Conservation (phyloP, 2,113 vertebrate species). For the Puntigrus tetrazona region DNA sequence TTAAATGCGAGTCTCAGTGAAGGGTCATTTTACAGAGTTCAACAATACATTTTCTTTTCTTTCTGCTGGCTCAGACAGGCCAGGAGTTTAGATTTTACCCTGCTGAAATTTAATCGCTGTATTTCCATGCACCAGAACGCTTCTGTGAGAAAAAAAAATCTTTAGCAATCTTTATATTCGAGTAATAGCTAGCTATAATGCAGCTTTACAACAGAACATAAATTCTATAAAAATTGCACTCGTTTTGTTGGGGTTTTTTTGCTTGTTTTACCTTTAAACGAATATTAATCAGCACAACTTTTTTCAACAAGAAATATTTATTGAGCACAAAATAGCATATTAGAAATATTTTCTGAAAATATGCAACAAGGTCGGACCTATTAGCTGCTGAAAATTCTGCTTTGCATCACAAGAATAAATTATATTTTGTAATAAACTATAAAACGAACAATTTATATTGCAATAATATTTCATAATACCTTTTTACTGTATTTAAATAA, state of each 20-base stretch:
- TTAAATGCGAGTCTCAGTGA: constrained; percentile 10
- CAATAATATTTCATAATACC: background rate
- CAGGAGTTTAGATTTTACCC: background rate
- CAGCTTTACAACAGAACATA: background rate
- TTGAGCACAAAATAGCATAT: no score
- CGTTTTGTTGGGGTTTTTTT: no score
- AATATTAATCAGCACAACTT: background rate
- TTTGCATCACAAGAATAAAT: no score
- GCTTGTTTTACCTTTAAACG: no score
- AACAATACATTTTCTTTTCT: background rate
- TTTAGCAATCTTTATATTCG: background rate
- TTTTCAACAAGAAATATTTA: no score
- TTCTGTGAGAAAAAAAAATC: background rate
- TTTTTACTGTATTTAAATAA: background rate
- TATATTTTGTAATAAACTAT: no score
- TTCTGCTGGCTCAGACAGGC: background rate
- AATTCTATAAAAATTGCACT: background rate
- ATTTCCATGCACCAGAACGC: background rate
- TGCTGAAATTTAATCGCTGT: background rate
- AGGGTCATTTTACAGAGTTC: constrained; percentile 21
- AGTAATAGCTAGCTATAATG: background rate
- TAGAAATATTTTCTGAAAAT: no score
- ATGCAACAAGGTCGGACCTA: no score
- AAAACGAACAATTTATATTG: background rate
- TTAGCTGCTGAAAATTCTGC: no score